Evolutionary conservation across 1,140 invertebrate genomes (phyloP), one percentile per base, ranked within the genome.

Genomic region (Dolichoris vasculosae): DNA sequence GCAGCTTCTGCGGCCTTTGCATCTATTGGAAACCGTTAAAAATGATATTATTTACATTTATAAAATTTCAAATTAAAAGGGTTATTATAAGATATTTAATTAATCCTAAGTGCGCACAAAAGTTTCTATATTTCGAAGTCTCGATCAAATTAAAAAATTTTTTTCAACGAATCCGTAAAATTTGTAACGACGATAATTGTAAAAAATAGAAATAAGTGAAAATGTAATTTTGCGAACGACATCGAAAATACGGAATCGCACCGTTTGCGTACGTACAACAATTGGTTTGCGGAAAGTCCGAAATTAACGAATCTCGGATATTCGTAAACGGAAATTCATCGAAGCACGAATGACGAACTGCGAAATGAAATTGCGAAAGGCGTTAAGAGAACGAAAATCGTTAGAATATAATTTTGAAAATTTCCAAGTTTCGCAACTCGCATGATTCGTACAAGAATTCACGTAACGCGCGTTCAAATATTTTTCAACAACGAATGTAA

Each of bases 1-100:
- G 97, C 96, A 88, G 97, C 97, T 94, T 98, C 97, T 35, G 96
- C 95, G 88, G 97, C 97, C 94, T 98, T 98, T 69, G 96, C 96
- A 95, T 97, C 96, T 96, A 93, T 87, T 88, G 64, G 86, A 88
- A 88, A 88, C 38, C 64, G 46, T 63, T 46, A 75, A 75, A 80
- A 63, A 71, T 46, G 0, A 46, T 26, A 51, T 32, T 69, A 77
- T 11, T 67, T 67, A 32, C 13, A 67, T 15, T 67, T 9, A 35
- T 67, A 11, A 32, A 67, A 67, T 32, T 32, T 32, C 23, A n/a
- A n/a, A n/a, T n/a, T n/a, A 67, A 67, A 35, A 67, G 32, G n/a
- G 6, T 8, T 40, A 67, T 67, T 67, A 40, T 17, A 30, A 76
- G 6, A 38, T 69, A 13, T 69, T 17, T 35, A 69, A n/a, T 2